phyloP scores from a whole-genome alignment of 1,140 invertebrate species.

The Apocrypta bakeri region DNA sequence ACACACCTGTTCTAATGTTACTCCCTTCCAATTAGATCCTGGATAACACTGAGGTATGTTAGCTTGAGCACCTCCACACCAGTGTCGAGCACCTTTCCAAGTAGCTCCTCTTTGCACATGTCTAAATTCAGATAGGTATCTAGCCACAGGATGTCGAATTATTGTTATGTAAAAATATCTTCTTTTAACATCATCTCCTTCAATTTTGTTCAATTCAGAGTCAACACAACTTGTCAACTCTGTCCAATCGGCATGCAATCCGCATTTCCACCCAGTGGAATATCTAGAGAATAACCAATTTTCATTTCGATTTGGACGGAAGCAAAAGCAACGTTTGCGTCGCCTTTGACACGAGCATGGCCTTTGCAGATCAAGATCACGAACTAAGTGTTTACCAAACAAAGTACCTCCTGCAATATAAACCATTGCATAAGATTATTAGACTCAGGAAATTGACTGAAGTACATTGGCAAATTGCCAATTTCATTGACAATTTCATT shows the following conservation, averaged over 20 bases:
- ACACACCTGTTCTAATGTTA: constrained; percentile 74
- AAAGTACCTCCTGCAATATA: constrained; percentile 84
- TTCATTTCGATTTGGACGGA: constrained; percentile 90
- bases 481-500: no score
- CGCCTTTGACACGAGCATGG: constrained; percentile 91
- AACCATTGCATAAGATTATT: constrained; percentile 1
- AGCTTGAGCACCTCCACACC: constrained; percentile 87
- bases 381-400: constrained; percentile 95
- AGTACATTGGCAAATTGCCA: neutral
- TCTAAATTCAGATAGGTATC: constrained; percentile 94
- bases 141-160: constrained; percentile 90
- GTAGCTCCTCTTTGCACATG: constrained; percentile 98
- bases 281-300: constrained; percentile 99
- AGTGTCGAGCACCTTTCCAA: constrained; percentile 93
- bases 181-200: constrained; percentile 85
- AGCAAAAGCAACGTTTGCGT: constrained; percentile 93
- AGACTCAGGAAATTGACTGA: neutral
- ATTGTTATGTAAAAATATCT: constrained; percentile 98
- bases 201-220: constrained; percentile 88
- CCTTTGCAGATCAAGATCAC: constrained; percentile 91
- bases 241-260: constrained; percentile 98
- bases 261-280: constrained; percentile 99
- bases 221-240: constrained; percentile 94
- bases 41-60: constrained; percentile 88
- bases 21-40: constrained; percentile 80